Conservation (phyloP, 2,113 vertebrate species). For the Tachysurus fulvidraco region DNA sequence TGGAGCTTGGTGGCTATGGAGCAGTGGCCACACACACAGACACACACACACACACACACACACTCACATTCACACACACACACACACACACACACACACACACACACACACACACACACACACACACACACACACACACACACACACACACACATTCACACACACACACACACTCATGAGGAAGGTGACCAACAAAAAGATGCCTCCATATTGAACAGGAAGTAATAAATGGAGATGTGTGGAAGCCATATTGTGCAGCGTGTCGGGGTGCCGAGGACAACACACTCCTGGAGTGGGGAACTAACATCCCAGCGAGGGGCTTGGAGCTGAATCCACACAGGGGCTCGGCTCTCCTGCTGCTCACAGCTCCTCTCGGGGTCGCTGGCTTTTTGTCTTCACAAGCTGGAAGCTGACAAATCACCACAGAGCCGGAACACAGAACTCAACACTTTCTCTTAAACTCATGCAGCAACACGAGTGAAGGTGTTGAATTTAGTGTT, state of each 20-base stretch:
- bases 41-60: too few relatives aligned
- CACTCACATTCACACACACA: too few relatives aligned
- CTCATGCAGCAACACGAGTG: neutral
- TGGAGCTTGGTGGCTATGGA: too few relatives aligned
- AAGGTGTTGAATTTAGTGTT: neutral
- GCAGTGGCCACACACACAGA: too few relatives aligned
- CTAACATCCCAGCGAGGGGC: slow-evolving; percentile 75
- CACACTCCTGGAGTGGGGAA: slow-evolving; percentile 96
- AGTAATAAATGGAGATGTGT: slow-evolving; percentile 69
- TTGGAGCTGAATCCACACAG: slow-evolving; percentile 77
- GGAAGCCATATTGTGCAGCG: slow-evolving; percentile 84
- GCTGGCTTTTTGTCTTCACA: slow-evolving; percentile 82
- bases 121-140: neutral
- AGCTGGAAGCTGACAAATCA: slow-evolving; percentile 83
- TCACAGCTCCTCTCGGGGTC: slow-evolving; percentile 80
- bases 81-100: neutral
- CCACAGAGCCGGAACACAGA: slow-evolving; percentile 75
- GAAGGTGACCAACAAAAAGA: slow-evolving; percentile 80
- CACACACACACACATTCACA: neutral
- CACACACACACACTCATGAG: slow-evolving; percentile 62
- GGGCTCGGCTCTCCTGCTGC: slow-evolving; percentile 78
- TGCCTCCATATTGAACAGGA: slow-evolving; percentile 83
- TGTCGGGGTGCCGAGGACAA: slow-evolving; percentile 86
- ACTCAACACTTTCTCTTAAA: slow-evolving; percentile 68
- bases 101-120: slow-evolving; percentile 20